Percentiles rank a stretch among this genome's conserved stretches.
phyloP scores from a whole-genome alignment of 35 echinoderm and acorn worm species.

The Amphiura filiformis region DNA sequence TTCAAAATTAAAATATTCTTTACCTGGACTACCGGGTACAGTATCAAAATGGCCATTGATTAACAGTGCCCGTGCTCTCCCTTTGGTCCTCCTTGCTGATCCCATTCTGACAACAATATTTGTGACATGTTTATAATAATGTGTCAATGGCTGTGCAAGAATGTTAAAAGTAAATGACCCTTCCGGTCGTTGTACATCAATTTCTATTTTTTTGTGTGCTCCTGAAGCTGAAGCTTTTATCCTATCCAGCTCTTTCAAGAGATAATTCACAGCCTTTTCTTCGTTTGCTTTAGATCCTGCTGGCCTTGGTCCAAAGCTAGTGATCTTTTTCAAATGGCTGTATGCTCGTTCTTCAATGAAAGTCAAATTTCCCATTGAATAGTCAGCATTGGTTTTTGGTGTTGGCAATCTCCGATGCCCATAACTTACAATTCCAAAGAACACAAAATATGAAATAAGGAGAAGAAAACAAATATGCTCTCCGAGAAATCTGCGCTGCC shows the following conservation, averaged over 20 bases:
- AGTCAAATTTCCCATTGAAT: background rate
- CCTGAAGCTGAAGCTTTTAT: slow-evolving; percentile 9
- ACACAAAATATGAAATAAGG: background rate
- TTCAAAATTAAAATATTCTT: too few relatives aligned
- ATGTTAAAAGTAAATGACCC: slow-evolving; percentile 22
- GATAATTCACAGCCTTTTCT: background rate
- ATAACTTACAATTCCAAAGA: slow-evolving; percentile 1
- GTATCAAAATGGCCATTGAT: slow-evolving; percentile 48
- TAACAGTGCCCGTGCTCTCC: slow-evolving; percentile 10
- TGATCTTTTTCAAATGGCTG: background rate
- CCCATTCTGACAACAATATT: slow-evolving; percentile 25
- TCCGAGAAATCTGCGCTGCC: background rate
- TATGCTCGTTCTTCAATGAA: slow-evolving; percentile 46
- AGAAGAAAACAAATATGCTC: background rate
- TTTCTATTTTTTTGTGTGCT: slow-evolving; percentile 34
- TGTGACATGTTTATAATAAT: slow-evolving; percentile 31
- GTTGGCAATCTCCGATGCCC: slow-evolving; percentile 14
- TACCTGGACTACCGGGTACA: slow-evolving; percentile 42
- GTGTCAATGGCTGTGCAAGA: slow-evolving; percentile 11
- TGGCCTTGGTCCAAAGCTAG: slow-evolving; percentile 36
- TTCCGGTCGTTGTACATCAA: slow-evolving; percentile 33
- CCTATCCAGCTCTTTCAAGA: slow-evolving; percentile 11
- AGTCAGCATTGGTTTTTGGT: slow-evolving; percentile 16
- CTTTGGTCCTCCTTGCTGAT: background rate
- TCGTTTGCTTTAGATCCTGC: slow-evolving; percentile 38